Evolutionary conservation across 2,113 vertebrate genomes (phyloP), one percentile per base, ranked within the genome.

Genomic region (Chlorodrepanis virens): DNA sequence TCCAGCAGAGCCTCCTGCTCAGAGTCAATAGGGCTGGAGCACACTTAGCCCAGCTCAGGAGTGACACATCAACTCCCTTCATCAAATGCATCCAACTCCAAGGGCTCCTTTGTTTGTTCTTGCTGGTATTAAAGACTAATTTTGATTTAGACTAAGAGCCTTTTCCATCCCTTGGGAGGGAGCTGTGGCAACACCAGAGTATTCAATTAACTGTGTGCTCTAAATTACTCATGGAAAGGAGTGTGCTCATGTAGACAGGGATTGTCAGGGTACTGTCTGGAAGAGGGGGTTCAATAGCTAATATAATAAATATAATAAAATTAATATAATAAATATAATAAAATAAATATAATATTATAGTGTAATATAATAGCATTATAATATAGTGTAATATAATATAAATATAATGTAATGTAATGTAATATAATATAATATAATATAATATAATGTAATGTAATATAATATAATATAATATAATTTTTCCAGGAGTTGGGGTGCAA

Each of bases 81-180:
- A 60, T 10, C 74, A 71, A 52, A 53, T 1, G 12, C 67, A 37
- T 19, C 88, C 6, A 69, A 3, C 86, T 67, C 35, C 0, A 29
- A 65, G 75, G 53, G 88, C 76, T 90, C 83, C 6, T 83, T 61
- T 93, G 88, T 86, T 96, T 92, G 50, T 10, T 90, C 90, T 90
- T 67, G 37, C 64, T 54, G 18, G 21, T 61, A 94, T 91, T 81
- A 94, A 86, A 83, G 68, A 37, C 71, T 74, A 8, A 88, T 95
- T 92, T 83, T 59, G 88, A 65, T 90, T 70, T 17, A 12, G 54
- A 77, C 71, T 39, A 64, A 95, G 87, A 94, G 87, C 83, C 85
- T 80, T 78, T 52, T 47, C 64, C 76, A 83, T 33, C 71, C 87
- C 94, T 35, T 0, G 1, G 85, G 95, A 94, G 35, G 67, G 28